A percentile compares a stretch with the other conserved stretches of the same genome.
Conservation (phyloP, 2,888 invertebrate species). For the Pyrgus malvae region DNA sequence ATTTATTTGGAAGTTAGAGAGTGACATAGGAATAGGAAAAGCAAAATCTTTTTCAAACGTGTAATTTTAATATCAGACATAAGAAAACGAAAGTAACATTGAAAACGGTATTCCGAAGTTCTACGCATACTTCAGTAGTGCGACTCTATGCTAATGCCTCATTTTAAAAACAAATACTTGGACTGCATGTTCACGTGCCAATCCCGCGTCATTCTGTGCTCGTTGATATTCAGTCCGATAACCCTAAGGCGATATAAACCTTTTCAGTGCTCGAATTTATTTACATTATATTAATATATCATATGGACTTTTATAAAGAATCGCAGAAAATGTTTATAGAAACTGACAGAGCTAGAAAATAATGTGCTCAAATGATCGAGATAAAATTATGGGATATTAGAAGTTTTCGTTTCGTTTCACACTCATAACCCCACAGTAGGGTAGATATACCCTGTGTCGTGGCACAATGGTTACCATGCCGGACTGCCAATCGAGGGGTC, state of each 20-base stretch:
- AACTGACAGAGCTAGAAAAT: too few relatives aligned
- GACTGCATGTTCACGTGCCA: conserved; percentile 7
- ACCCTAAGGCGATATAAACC: conserved; percentile 12
- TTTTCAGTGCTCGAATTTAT: conserved; percentile 3
- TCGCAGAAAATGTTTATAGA: too few relatives aligned
- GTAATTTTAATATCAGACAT: neutral
- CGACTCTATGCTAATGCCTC: neutral
- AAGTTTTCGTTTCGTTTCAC: too few relatives aligned
- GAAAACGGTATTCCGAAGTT: neutral
- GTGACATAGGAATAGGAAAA: too few relatives aligned
- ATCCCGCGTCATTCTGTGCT: conserved; percentile 14
- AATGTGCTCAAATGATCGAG: too few relatives aligned
- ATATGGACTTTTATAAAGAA: neutral
- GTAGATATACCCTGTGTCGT: too few relatives aligned
- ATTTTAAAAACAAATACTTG: conserved; percentile 15
- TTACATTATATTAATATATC: conserved; percentile 1
- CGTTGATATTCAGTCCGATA: conserved; percentile 16
- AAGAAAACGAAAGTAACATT: neutral
- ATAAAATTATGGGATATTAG: too few relatives aligned
- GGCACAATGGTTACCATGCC: too few relatives aligned
- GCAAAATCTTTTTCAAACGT: too few relatives aligned
- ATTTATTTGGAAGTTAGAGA: too few relatives aligned
- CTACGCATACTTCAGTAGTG: neutral
- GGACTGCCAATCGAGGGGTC: too few relatives aligned
- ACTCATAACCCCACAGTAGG: too few relatives aligned